Evolutionary conservation across 2,113 vertebrate species (phyloP).

Genomic region (Cyphomyrus plagiostoma): DNA sequence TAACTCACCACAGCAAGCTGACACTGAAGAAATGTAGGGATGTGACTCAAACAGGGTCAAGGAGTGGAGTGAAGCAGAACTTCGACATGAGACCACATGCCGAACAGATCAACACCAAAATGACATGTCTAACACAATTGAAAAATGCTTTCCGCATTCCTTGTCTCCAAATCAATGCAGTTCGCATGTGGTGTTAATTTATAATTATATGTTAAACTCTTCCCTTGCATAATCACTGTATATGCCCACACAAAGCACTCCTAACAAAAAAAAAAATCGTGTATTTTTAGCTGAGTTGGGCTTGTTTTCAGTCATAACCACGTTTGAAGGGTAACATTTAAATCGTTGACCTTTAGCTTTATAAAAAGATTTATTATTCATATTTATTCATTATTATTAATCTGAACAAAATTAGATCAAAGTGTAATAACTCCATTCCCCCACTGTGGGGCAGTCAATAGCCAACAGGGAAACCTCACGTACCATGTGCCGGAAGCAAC

Average conservation of each 20-base stretch:
- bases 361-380: slow-evolving; percentile 47
- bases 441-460: slow-evolving; percentile 58
- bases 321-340: neutral
- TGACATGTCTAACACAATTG: neutral
- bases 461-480: neutral
- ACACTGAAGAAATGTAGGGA: neutral
- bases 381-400: slow-evolving; percentile 25
- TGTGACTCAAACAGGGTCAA: neutral
- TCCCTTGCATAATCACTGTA: neutral
- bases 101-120: neutral
- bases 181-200: neutral
- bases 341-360: slow-evolving; percentile 36
- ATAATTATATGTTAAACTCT: neutral
- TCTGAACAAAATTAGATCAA: slow-evolving; percentile 50
- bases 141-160: neutral
- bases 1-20: neutral
- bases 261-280: neutral
- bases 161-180: neutral
- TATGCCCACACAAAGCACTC: neutral
- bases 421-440: slow-evolving; percentile 51
- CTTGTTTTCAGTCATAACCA: neutral
- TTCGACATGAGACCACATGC: neutral
- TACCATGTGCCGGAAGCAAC: neutral
- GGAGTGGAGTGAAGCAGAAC: no score
- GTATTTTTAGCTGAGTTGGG: neutral